Evolutionary conservation across 2,797 vertebrate genomes (phyloP).

Genomic region (Aldrovandia affinis): DNA sequence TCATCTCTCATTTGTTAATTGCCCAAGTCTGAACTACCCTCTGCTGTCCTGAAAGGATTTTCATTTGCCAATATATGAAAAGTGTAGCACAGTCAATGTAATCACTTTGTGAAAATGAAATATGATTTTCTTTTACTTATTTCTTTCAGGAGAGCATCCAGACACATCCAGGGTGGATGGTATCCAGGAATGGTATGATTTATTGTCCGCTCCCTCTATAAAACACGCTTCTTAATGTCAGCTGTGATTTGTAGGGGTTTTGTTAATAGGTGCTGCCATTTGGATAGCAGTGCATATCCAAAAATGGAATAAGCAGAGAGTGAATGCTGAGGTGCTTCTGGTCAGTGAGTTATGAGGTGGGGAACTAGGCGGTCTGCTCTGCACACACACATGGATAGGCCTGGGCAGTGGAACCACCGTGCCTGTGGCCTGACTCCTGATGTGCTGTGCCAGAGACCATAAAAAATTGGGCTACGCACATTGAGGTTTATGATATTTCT

Average conservation of each 20-base stretch:
- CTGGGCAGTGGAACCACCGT: no score
- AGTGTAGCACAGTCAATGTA: background rate
- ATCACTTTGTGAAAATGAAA: background rate
- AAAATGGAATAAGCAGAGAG: slow-evolving; percentile 18
- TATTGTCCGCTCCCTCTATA: background rate
- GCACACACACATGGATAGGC: background rate
- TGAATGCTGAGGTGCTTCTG: background rate
- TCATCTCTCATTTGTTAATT: background rate
- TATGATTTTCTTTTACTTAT: background rate
- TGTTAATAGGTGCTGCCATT: background rate
- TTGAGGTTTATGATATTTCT: background rate
- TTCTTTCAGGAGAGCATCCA: background rate
- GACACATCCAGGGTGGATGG: background rate
- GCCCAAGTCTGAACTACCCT: background rate
- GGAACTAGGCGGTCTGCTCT: background rate
- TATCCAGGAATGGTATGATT: slow-evolving; percentile 5
- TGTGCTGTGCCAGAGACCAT: no score
- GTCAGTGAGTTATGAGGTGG: slow-evolving; percentile 1
- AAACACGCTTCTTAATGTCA: background rate
- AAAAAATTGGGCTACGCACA: background rate
- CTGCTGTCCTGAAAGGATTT: background rate
- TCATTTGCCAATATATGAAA: background rate
- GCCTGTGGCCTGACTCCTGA: no score
- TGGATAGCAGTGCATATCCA: slow-evolving; percentile 10
- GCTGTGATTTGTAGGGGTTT: slow-evolving; percentile 1